Percentiles rank a stretch among this genome's conserved stretches.
Evolutionary conservation across 2,797 vertebrate species (phyloP).

Genomic region (Typhlichthys subterraneus): DNA sequence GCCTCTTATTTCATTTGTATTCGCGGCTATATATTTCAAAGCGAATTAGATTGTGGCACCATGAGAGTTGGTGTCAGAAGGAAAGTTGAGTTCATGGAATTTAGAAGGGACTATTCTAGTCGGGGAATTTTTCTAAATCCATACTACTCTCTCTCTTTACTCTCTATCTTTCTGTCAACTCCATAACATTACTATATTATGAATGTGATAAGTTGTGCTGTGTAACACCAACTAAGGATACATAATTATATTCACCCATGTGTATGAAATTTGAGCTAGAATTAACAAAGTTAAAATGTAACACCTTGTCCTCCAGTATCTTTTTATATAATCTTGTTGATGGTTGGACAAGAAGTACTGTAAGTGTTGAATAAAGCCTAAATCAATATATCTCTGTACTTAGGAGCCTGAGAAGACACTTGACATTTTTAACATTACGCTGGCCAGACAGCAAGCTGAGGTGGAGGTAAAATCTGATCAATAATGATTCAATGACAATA

Average conservation of each 20-base stretch:
- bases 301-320: too few relatives aligned
- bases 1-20: too few relatives aligned
- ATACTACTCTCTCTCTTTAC: too few relatives aligned
- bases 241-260: too few relatives aligned
- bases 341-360: neutral
- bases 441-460: slow-evolving; percentile 95
- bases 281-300: too few relatives aligned
- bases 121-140: neutral
- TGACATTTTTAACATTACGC: slow-evolving; percentile 97
- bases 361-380: slow-evolving; percentile 25
- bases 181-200: too few relatives aligned
- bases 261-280: too few relatives aligned
- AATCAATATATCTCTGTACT: slow-evolving; percentile 42
- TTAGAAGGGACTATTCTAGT: too few relatives aligned
- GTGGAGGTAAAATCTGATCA: slow-evolving; percentile 85
- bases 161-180: too few relatives aligned
- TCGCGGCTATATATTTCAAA: neutral
- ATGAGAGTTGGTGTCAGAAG: neutral
- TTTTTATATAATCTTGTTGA: neutral
- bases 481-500: neutral
- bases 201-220: too few relatives aligned
- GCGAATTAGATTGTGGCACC: neutral
- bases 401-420: slow-evolving; percentile 87
- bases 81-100: too few relatives aligned
- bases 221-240: too few relatives aligned